phyloP scores from a whole-genome alignment of 2,888 invertebrate genomes.

The Eupithecia inturbata region DNA sequence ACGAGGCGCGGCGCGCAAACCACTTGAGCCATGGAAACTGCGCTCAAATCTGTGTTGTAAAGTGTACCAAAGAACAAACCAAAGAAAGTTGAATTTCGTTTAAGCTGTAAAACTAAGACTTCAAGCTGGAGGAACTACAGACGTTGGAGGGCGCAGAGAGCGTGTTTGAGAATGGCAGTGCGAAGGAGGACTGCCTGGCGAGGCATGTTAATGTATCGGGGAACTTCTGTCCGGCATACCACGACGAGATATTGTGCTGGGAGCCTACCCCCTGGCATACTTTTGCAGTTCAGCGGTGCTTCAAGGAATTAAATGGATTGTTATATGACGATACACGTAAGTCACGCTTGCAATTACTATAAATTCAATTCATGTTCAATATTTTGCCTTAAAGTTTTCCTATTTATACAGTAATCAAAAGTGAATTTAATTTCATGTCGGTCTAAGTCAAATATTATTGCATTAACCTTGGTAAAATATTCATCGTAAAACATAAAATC shows the following conservation, averaged over 20 bases:
- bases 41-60: constrained; percentile 54
- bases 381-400: background rate
- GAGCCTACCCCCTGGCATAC: constrained; percentile 89
- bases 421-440: background rate
- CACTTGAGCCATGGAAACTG: constrained; percentile 60
- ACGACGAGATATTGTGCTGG: constrained; percentile 93
- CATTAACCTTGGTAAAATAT: background rate
- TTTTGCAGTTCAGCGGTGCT: constrained; percentile 89
- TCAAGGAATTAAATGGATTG: constrained; percentile 90
- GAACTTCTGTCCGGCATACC: constrained; percentile 86
- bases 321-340: constrained; percentile 93
- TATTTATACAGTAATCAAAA: background rate
- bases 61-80: constrained; percentile 63
- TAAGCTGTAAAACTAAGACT: constrained; percentile 49
- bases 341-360: constrained; percentile 63
- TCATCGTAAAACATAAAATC: background rate
- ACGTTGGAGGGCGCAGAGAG: constrained; percentile 70
- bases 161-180: constrained; percentile 70
- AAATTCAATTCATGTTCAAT: background rate
- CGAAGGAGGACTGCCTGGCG: constrained; percentile 68
- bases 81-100: constrained; percentile 48
- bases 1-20: constrained; percentile 58
- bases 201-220: constrained; percentile 61
- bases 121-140: constrained; percentile 81
- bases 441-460: background rate